These are phyloP conservation scores for Atrina japonica DNA, from an alignment of 2,888 invertebrate species.

Conservation along the genomic window DNA sequence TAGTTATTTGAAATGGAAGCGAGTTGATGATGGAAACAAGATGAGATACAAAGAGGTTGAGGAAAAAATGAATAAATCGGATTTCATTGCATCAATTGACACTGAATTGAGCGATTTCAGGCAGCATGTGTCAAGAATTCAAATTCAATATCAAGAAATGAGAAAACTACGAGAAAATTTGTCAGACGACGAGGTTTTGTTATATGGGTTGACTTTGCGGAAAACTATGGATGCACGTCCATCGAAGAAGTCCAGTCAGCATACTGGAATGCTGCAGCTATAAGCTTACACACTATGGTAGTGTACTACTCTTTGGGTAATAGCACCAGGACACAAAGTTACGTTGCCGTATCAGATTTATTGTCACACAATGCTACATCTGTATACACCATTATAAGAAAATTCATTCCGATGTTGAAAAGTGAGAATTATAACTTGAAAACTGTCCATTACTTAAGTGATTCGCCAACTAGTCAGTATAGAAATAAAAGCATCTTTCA, in stretches of 20 bases:
- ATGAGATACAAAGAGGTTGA: constrained; percentile 23
- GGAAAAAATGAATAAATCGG: constrained; percentile 15
- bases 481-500: constrained; percentile 41
- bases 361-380: constrained; percentile 30
- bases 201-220: constrained; percentile 52
- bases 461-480: constrained; percentile 40
- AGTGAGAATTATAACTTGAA: constrained; percentile 23
- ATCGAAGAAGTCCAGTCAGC: constrained; percentile 40
- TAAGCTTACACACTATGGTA: constrained; percentile 37
- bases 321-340: not conserved
- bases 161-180: constrained; percentile 38
- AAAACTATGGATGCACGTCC: no score
- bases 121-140: constrained; percentile 31
- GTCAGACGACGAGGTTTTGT: constrained; percentile 22
- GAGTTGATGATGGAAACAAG: constrained; percentile 25
- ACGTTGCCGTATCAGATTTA: constrained; percentile 24
- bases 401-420: constrained; percentile 24
- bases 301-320: constrained; percentile 21
- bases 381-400: constrained; percentile 31
- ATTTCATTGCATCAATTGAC: constrained; percentile 10
- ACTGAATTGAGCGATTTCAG: constrained; percentile 11
- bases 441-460: constrained; percentile 30
- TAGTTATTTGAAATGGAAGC: constrained; percentile 15
- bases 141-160: constrained; percentile 42
- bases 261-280: constrained; percentile 33